A percentile compares a stretch with the other conserved stretches of the same genome.
These are phyloP conservation scores for Centropus bengalensis DNA, from an alignment of 2,113 vertebrate genomes.

Conservation along the genomic window DNA sequence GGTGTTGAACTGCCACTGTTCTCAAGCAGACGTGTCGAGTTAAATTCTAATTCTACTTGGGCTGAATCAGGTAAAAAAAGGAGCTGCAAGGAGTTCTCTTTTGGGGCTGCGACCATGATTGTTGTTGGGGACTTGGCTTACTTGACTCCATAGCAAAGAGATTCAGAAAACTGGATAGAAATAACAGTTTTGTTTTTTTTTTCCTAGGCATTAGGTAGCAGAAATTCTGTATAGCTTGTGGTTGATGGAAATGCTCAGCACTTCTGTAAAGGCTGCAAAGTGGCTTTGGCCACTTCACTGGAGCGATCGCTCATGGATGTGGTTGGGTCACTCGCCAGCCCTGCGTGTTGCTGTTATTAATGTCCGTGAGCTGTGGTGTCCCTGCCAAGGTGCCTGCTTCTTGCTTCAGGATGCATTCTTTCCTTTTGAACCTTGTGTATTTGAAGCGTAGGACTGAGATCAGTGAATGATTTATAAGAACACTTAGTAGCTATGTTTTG, in stretches of 20 bases:
- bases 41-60: accelerated
- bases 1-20: not conserved
- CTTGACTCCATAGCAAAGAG: not conserved
- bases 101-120: not conserved
- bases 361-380: not conserved
- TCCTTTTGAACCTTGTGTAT: not conserved
- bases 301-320: not conserved
- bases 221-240: accelerated
- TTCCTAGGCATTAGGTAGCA: not conserved
- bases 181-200: accelerated
- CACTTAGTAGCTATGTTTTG: not conserved
- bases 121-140: not conserved
- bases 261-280: not conserved
- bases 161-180: accelerated
- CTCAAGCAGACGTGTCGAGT: not conserved
- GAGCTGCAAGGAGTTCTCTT: not conserved
- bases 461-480: not conserved
- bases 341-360: accelerated
- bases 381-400: not conserved
- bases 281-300: not conserved
- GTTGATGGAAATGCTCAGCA: not conserved
- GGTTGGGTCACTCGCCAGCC: not conserved
- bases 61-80: not conserved
- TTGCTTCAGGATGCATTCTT: not conserved
- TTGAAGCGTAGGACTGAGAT: not conserved